Conservation (phyloP, 37 sponge, comb jelly and placozoan genomes). For the Corticium candelabrum region DNA sequence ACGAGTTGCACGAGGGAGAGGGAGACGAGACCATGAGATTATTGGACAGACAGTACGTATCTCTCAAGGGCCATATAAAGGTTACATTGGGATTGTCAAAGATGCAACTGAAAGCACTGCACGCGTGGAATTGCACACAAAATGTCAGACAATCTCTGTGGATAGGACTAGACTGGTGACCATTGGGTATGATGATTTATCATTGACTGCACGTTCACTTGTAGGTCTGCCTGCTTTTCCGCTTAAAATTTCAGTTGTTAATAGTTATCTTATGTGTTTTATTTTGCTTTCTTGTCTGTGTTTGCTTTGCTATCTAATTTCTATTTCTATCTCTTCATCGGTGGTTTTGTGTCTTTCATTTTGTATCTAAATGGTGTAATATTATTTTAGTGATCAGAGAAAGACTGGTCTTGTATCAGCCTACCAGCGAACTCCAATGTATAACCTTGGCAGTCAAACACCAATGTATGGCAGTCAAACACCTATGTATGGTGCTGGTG, state of each 20-base stretch:
- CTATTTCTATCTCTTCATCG: too few relatives aligned
- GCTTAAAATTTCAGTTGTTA: not conserved
- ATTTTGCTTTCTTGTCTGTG: not conserved
- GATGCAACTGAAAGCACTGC: constrained; percentile 93
- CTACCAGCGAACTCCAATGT: not conserved
- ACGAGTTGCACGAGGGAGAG: constrained; percentile 38
- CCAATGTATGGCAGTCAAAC: constrained; percentile 81
- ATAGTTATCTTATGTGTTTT: not conserved
- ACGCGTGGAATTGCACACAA: constrained; percentile 87
- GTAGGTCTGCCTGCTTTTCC: too few relatives aligned
- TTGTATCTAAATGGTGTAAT: too few relatives aligned
- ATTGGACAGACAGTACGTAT: constrained; percentile 89
- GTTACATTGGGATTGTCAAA: constrained; percentile 94
- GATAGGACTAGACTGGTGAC: constrained; percentile 28
- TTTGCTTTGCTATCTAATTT: not conserved
- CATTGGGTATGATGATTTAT: not conserved
- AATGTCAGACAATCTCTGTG: constrained; percentile 84
- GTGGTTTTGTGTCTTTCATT: too few relatives aligned
- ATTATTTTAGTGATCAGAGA: not conserved
- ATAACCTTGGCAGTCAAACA: constrained; percentile 73
- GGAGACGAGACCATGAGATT: constrained; percentile 53
- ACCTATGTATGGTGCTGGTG: constrained; percentile 57
- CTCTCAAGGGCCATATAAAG: constrained; percentile 80
- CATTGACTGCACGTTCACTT: not conserved
- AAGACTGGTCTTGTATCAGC: not conserved